These are phyloP conservation scores for Leuctra nigra DNA, from an alignment of 2,888 invertebrate species.

Conservation along the genomic window DNA sequence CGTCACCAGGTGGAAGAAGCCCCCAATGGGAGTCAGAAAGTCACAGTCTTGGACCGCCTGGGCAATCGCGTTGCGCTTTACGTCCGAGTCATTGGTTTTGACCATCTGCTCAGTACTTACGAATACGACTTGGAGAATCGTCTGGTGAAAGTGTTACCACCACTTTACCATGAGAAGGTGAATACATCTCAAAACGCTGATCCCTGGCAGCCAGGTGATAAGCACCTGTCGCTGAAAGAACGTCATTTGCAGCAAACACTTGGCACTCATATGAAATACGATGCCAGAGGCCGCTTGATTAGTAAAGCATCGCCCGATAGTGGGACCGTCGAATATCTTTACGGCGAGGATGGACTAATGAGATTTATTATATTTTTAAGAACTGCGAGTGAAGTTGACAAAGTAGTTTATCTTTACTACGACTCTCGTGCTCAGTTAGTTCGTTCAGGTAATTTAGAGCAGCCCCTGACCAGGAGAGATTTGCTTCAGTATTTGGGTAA, in stretches of 20 bases:
- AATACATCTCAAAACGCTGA: conserved; percentile 19
- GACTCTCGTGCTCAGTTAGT: neutral
- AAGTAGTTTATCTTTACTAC: neutral
- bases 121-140: conserved; percentile 26
- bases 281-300: neutral
- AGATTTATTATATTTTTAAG: neutral
- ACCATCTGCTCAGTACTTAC: neutral
- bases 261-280: neutral
- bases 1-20: neutral
- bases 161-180: conserved; percentile 28
- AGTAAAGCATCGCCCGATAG: neutral
- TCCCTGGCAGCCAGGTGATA: conserved; percentile 17
- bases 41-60: neutral
- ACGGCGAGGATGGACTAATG: neutral
- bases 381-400: neutral
- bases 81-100: neutral
- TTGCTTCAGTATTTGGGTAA: neutral
- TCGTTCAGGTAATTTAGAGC: neutral
- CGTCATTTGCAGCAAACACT: conserved; percentile 19
- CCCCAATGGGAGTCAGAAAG: neutral
- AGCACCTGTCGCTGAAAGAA: conserved; percentile 20
- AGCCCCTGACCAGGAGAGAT: neutral
- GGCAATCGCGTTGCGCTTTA: neutral
- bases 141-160: conserved; percentile 28
- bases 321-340: neutral